Percentiles rank a stretch among this genome's conserved stretches.
Conservation (phyloP, 1,140 invertebrate species). For the Drosophila murphyi region DNA sequence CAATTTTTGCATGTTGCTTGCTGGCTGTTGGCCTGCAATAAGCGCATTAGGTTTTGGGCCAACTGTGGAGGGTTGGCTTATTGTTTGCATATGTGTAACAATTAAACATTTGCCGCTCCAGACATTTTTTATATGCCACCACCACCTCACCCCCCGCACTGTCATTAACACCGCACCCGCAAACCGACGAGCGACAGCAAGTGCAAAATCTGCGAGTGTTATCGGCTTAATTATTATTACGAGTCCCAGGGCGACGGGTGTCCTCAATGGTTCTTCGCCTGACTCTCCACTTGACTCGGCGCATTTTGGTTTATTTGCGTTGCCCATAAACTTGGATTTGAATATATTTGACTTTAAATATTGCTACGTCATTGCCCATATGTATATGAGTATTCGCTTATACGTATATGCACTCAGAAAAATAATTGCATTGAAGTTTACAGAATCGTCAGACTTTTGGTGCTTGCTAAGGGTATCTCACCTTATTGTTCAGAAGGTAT, state of each 20-base stretch:
- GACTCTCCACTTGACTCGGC: conserved; percentile 36
- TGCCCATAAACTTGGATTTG: conserved; percentile 77
- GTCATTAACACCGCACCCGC: conserved; percentile 66
- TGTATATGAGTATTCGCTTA: conserved; percentile 1
- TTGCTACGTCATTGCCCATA: conserved; percentile 45
- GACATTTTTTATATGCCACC: conserved; percentile 71
- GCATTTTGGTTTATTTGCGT: conserved; percentile 57
- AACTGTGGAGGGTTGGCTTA: conserved; percentile 54
- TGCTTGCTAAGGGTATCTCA: no score
- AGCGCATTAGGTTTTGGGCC: conserved; percentile 71
- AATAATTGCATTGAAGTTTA: no score
- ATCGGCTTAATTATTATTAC: conserved; percentile 82
- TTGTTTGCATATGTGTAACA: conserved; percentile 82
- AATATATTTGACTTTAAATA: conserved; percentile 79
- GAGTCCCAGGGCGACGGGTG: conserved; percentile 71
- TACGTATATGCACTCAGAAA: neutral
- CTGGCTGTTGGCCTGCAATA: conserved; percentile 55
- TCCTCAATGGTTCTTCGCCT: conserved; percentile 58
- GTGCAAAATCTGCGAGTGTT: conserved; percentile 81
- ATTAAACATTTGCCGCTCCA: conserved; percentile 75
- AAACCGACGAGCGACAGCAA: conserved; percentile 54
- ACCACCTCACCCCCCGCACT: conserved; percentile 12
- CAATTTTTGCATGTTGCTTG: conserved; percentile 65
- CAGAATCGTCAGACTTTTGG: no score
- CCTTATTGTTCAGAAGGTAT: no score